Percentiles rank a stretch among this genome's conserved stretches.
Conservation (phyloP, 1,140 invertebrate species). For the Dendroctonus valens region DNA sequence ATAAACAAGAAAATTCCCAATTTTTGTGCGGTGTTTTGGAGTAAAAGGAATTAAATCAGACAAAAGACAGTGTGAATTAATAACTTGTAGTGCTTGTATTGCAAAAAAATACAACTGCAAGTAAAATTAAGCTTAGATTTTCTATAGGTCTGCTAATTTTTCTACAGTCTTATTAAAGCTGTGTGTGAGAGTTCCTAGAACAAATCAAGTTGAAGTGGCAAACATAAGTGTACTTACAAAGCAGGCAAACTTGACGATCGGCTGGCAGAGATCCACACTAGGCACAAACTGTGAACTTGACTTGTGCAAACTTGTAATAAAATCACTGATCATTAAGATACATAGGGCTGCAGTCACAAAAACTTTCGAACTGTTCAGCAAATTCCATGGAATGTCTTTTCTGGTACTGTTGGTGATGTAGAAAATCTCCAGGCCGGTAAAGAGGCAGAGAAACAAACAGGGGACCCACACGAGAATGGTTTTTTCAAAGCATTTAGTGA, state of each 20-base stretch:
- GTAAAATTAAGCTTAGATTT: no score
- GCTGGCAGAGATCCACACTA: constrained; percentile 69
- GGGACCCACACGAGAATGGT: constrained; percentile 86
- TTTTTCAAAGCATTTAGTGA: constrained; percentile 85
- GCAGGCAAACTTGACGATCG: constrained; percentile 70
- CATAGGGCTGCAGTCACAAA: constrained; percentile 64
- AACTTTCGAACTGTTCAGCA: constrained; percentile 75
- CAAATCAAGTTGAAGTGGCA: not conserved
- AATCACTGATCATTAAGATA: constrained; percentile 63
- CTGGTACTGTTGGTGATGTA: constrained; percentile 75
- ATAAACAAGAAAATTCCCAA: no score
- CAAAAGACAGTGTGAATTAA: no score
- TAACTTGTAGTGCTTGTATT: no score
- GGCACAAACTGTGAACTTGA: constrained; percentile 53
- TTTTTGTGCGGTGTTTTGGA: no score
- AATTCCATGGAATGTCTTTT: constrained; percentile 78
- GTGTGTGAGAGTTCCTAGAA: no score
- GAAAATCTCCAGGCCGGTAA: constrained; percentile 74
- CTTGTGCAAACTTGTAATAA: constrained; percentile 24
- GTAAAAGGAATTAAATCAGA: no score
- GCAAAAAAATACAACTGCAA: no score
- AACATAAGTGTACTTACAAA: constrained; percentile 67
- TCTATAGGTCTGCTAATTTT: no score
- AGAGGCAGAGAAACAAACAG: constrained; percentile 79
- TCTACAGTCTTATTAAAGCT: no score